Evolutionary conservation across 2,113 vertebrate species (phyloP).

Genomic region (Glaucomys volans): DNA sequence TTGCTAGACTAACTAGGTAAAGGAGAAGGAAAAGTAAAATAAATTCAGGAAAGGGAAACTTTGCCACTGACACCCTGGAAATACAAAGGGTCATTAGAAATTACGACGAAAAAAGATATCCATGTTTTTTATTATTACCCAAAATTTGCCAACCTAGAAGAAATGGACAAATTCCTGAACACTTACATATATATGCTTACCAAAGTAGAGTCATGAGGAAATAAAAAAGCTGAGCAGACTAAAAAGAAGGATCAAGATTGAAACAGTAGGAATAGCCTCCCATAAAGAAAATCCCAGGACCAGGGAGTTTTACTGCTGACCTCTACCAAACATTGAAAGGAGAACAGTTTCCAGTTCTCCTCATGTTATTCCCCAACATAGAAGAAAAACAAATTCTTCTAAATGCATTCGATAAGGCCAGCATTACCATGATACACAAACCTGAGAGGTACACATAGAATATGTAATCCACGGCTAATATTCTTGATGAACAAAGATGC

Average conservation of each 20-base stretch:
- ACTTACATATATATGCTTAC: not conserved
- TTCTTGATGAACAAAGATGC: not conserved
- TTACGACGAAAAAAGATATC: not conserved
- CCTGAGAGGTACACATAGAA: not conserved
- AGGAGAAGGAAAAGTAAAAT: too few species aligned
- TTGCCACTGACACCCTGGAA: not conserved
- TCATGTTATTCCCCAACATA: not conserved
- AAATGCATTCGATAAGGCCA: not conserved
- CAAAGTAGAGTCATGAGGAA: not conserved
- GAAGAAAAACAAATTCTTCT: not conserved
- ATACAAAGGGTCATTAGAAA: not conserved
- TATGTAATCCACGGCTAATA: not conserved
- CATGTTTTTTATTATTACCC: too few species aligned
- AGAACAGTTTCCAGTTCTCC: not conserved
- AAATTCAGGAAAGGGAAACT: not conserved
- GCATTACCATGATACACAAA: not conserved
- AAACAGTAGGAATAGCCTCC: not conserved
- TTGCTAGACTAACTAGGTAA: too few species aligned
- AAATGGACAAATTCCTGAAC: not conserved
- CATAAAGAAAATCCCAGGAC: not conserved
- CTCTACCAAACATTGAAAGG: not conserved
- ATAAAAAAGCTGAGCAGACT: not conserved
- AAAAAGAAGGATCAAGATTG: not conserved
- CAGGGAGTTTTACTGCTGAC: not conserved
- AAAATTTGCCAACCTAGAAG: not conserved